Evolutionary conservation across 1,140 invertebrate species (phyloP).

Genomic region (Parasteatoda tepidariorum): DNA sequence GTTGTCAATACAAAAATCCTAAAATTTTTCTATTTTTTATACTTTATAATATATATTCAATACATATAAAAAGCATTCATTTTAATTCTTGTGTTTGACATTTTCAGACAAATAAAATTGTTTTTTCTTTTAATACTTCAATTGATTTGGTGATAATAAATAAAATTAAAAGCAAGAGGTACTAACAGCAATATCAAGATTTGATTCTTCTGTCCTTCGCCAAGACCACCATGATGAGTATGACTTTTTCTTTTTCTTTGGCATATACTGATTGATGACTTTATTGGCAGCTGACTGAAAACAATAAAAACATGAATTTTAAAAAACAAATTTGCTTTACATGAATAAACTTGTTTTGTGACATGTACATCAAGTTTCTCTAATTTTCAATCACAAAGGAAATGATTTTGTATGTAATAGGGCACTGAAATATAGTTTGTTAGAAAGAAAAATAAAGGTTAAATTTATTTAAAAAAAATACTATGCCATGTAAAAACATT

Average conservation of each 20-base stretch:
- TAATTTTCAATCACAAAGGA: background rate
- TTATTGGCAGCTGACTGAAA: conserved; percentile 66
- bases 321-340: background rate
- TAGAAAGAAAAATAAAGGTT: conserved; percentile 1
- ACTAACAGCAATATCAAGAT: conserved; percentile 21
- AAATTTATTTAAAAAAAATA: too few species aligned
- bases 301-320: background rate
- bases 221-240: conserved; percentile 78
- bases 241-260: conserved; percentile 70
- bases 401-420: background rate
- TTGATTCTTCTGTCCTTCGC: conserved; percentile 70
- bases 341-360: too few species aligned
- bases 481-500: too few species aligned
- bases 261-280: conserved; percentile 70
- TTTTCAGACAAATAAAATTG: too few species aligned
- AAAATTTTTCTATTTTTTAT: background rate
- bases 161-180: background rate
- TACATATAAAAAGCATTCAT: background rate
- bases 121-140: background rate
- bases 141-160: background rate
- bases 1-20: too few species aligned
- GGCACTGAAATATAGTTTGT: background rate
- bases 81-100: background rate
- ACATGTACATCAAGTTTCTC: too few species aligned
- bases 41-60: background rate